Evolutionary conservation across 1,140 invertebrate species (phyloP).

Genomic region (Drosophila sechellia): DNA sequence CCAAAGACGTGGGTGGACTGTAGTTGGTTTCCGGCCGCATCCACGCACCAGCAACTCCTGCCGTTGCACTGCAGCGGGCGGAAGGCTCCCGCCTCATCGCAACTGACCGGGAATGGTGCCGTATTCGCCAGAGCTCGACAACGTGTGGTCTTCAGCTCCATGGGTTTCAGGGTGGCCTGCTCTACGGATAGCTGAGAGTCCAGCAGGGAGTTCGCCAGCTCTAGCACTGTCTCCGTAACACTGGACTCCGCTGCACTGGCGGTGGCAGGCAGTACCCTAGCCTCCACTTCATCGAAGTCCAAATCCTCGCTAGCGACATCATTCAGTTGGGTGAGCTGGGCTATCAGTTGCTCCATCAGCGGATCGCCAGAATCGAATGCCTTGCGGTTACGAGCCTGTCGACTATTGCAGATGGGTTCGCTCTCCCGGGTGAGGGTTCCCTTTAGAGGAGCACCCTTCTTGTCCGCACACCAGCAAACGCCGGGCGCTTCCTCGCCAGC

Average conservation of each 20-base stretch:
- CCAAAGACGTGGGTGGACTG: conserved; percentile 88
- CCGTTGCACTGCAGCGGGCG: conserved; percentile 90
- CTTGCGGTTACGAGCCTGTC: conserved; percentile 88
- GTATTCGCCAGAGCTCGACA: conserved; percentile 87
- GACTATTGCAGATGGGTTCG: conserved; percentile 90
- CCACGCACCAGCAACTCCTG: conserved; percentile 92
- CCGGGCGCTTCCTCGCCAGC: conserved; percentile 76
- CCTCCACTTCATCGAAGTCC: conserved; percentile 69
- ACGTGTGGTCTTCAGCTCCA: conserved; percentile 85
- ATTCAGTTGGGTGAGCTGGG: conserved; percentile 87
- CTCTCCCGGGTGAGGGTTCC: conserved; percentile 90
- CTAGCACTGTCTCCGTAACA: conserved; percentile 73
- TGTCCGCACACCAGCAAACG: conserved; percentile 94
- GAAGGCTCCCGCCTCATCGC: conserved; percentile 89
- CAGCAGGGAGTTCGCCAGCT: conserved; percentile 83
- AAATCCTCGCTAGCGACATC: conserved; percentile 85
- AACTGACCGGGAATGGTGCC: conserved; percentile 86
- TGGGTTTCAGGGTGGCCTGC: conserved; percentile 49
- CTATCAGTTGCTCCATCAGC: conserved; percentile 88
- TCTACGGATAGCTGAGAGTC: conserved; percentile 67
- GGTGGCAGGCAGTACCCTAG: conserved; percentile 14
- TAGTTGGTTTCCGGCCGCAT: conserved; percentile 92
- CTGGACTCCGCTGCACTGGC: conserved; percentile 30
- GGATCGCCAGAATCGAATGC: conserved; percentile 76
- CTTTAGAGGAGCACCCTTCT: conserved; percentile 91